Conservation (phyloP, 2,888 invertebrate genomes). For the Mythimna lalbum region DNA sequence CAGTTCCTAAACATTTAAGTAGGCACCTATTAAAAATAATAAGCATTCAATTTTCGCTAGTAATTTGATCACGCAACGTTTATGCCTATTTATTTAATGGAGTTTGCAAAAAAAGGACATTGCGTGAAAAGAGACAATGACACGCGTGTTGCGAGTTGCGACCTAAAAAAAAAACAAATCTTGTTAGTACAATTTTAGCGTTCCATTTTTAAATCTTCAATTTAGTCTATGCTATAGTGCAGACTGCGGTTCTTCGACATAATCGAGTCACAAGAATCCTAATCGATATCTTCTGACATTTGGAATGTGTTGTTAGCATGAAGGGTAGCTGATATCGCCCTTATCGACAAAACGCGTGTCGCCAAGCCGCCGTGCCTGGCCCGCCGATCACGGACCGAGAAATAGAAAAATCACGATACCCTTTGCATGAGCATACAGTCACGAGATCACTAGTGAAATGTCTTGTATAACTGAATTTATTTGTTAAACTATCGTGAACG, state of each 20-base stretch:
- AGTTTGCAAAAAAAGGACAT: conserved; percentile 21
- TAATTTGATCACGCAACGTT: conserved; percentile 43
- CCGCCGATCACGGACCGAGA: conserved; percentile 78
- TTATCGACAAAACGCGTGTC: conserved; percentile 83
- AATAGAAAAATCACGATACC: conserved; percentile 81
- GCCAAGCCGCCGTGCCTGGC: conserved; percentile 72
- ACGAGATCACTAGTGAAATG: conserved; percentile 69
- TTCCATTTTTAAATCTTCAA: conserved; percentile 15
- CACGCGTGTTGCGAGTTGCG: conserved; percentile 8
- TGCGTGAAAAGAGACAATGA: conserved; percentile 9
- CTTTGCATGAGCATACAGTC: conserved; percentile 69
- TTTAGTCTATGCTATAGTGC: conserved; percentile 1
- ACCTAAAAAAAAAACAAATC: background rate
- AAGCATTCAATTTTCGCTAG: conserved; percentile 19
- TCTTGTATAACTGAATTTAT: conserved; percentile 65
- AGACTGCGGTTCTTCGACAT: background rate
- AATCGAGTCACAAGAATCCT: conserved; percentile 24
- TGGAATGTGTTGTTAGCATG: conserved; percentile 62
- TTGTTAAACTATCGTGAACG: conserved; percentile 46
- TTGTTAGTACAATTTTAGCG: background rate
- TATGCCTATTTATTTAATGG: conserved; percentile 33
- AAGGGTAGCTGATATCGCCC: conserved; percentile 67
- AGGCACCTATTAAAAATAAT: conserved; percentile 26
- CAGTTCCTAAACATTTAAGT: conserved; percentile 20
- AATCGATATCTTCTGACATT: conserved; percentile 49